phyloP scores from a whole-genome alignment of 2,888 invertebrate genomes.

The Bombylius discolor region DNA sequence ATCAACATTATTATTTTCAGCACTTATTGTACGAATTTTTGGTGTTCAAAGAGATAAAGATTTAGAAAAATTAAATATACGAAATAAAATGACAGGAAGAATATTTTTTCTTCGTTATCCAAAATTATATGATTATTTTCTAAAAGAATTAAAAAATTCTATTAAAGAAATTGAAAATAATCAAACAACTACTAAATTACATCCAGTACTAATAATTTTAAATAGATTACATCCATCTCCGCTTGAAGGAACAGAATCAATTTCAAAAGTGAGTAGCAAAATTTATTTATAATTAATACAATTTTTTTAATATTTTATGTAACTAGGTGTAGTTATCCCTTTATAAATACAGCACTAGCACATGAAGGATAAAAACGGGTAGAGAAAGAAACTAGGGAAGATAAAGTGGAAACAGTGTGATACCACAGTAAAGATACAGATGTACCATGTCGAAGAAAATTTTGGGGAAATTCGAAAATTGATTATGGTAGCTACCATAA shows the following conservation, averaged over 20 bases:
- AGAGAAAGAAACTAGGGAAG: too few relatives aligned
- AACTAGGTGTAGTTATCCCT: too few relatives aligned
- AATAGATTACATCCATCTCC: slow-evolving; percentile 64
- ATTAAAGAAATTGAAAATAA: slow-evolving; percentile 20
- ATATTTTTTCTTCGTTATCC: slow-evolving; percentile 65
- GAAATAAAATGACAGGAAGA: slow-evolving; percentile 60
- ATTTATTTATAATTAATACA: not conserved
- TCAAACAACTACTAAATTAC: slow-evolving; percentile 44
- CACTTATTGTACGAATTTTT: slow-evolving; percentile 73
- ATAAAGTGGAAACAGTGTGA: too few relatives aligned
- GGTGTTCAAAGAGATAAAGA: slow-evolving; percentile 60
- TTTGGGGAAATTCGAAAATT: too few relatives aligned
- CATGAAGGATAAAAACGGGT: too few relatives aligned
- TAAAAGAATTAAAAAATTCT: slow-evolving; percentile 34
- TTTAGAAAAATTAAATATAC: slow-evolving; percentile 43
- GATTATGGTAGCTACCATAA: too few relatives aligned
- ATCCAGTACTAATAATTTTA: slow-evolving; percentile 64
- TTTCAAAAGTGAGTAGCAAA: slow-evolving; percentile 43
- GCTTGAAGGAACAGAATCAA: slow-evolving; percentile 54
- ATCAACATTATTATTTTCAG: slow-evolving; percentile 69
- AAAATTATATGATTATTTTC: slow-evolving; percentile 42
- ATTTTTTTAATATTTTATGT: not conserved
- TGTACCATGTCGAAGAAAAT: too few relatives aligned
- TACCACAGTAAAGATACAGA: too few relatives aligned
- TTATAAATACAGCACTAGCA: too few relatives aligned